Conservation (phyloP, 2,888 invertebrate genomes). For the Ennomos fuscantarius region DNA sequence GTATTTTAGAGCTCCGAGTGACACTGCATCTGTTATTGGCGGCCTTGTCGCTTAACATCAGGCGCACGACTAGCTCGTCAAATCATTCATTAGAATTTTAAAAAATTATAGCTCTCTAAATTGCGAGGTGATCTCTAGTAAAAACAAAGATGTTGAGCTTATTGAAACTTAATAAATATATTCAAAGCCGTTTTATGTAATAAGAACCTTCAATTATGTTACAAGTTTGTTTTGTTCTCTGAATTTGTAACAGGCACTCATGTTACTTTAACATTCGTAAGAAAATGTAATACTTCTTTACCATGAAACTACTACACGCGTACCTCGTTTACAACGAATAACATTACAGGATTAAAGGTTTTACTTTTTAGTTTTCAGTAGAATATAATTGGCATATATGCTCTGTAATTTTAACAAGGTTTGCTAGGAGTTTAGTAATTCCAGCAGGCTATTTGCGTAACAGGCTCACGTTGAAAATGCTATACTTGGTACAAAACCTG, state of each 20-base stretch:
- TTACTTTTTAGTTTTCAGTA: not conserved
- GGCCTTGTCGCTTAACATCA: too few relatives aligned
- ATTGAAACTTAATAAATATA: constrained; percentile 3
- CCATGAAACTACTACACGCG: constrained; percentile 4
- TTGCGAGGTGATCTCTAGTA: constrained; percentile 5
- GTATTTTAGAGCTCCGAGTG: too few relatives aligned
- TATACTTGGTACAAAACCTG: constrained; percentile 6
- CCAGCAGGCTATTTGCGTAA: constrained; percentile 1
- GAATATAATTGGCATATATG: constrained; percentile 1
- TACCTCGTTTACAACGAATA: constrained; percentile 3
- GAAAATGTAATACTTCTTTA: constrained; percentile 6
- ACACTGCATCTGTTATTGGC: too few relatives aligned
- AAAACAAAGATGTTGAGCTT: constrained; percentile 2
- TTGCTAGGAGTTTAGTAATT: not conserved
- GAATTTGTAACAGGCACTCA: constrained; percentile 4
- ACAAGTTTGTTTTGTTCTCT: not conserved
- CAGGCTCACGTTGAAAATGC: not conserved
- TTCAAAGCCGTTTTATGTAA: constrained; percentile 3
- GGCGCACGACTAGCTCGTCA: too few relatives aligned
- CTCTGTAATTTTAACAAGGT: constrained; percentile 7
- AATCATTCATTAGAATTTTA: too few relatives aligned
- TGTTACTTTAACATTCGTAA: constrained; percentile 6
- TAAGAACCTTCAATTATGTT: constrained; percentile 6
- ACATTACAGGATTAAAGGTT: not conserved
- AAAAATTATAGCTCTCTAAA: too few relatives aligned